Conservation (phyloP, 2,113 vertebrate genomes). For the Notechis scutatus region DNA sequence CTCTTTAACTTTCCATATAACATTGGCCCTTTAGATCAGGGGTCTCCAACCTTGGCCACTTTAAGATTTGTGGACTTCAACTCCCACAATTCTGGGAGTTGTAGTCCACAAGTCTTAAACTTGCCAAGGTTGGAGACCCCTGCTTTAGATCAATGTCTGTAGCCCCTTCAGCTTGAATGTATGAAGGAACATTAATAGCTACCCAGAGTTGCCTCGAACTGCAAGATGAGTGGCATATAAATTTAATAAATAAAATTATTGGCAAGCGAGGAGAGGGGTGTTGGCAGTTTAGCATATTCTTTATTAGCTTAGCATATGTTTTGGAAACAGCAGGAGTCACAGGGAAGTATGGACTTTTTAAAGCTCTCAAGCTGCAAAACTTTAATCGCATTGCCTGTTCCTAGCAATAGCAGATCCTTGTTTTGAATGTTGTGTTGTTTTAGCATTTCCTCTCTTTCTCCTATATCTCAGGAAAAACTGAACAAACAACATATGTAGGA, state of each 20-base stretch:
- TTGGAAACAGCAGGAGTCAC: neutral
- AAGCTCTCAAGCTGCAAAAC: neutral
- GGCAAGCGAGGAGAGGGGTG: neutral
- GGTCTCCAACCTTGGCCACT: too few species aligned
- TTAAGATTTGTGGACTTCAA: too few species aligned
- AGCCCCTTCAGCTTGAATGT: neutral
- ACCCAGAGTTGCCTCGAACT: neutral
- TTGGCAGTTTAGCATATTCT: neutral
- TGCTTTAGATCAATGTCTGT: neutral
- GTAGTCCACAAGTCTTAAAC: too few species aligned
- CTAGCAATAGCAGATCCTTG: neutral
- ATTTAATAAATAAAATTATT: neutral
- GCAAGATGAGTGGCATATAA: neutral
- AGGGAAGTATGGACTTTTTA: neutral
- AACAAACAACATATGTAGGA: neutral
- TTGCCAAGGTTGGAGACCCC: too few species aligned
- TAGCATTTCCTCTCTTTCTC: neutral
- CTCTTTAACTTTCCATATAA: neutral
- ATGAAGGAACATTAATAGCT: neutral
- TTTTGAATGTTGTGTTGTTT: neutral
- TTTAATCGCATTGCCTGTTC: neutral
- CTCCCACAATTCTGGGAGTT: too few species aligned
- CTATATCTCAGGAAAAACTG: neutral
- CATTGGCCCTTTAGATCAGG: neutral
- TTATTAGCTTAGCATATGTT: neutral